These are phyloP conservation scores for Phylloscopus collybita DNA, from an alignment of 2,797 vertebrate genomes.

Conservation along the genomic window DNA sequence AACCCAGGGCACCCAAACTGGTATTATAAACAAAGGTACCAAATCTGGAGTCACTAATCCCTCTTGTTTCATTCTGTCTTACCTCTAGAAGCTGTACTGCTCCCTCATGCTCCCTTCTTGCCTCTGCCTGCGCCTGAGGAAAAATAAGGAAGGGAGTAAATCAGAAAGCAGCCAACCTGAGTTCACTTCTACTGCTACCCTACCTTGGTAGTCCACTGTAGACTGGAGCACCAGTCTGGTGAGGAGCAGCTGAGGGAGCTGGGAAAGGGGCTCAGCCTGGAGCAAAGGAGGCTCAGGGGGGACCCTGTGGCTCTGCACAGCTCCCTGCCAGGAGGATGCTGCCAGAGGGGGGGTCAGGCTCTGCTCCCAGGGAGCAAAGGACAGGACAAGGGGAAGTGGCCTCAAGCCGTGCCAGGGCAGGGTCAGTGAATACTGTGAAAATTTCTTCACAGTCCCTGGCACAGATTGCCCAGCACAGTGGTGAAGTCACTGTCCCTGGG, in stretches of 20 bases:
- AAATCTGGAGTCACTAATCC: neutral
- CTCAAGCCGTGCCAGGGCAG: neutral
- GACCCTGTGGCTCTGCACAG: neutral
- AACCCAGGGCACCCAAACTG: neutral
- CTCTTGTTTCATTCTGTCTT: slow-evolving; percentile 54
- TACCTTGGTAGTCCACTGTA: neutral
- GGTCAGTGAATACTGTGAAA: neutral
- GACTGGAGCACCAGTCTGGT: neutral
- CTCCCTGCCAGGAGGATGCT: neutral
- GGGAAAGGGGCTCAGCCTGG: neutral
- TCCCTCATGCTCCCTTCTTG: slow-evolving; percentile 95
- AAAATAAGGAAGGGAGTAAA: neutral
- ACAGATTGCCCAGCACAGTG: neutral
- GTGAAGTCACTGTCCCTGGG: neutral
- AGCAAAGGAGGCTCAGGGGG: neutral
- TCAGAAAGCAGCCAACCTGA: neutral
- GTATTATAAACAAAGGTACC: neutral
- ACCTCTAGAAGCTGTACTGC: slow-evolving; percentile 98
- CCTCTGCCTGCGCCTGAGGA: slow-evolving; percentile 90
- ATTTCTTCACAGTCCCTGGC: neutral
- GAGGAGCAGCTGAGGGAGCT: neutral
- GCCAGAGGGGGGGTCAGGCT: rapidly evolving
- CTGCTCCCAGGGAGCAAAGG: neutral
- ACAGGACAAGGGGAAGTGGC: neutral
- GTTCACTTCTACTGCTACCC: neutral